Evolutionary conservation across 2,113 vertebrate species (phyloP).

Genomic region (Ceyx margarethae): DNA sequence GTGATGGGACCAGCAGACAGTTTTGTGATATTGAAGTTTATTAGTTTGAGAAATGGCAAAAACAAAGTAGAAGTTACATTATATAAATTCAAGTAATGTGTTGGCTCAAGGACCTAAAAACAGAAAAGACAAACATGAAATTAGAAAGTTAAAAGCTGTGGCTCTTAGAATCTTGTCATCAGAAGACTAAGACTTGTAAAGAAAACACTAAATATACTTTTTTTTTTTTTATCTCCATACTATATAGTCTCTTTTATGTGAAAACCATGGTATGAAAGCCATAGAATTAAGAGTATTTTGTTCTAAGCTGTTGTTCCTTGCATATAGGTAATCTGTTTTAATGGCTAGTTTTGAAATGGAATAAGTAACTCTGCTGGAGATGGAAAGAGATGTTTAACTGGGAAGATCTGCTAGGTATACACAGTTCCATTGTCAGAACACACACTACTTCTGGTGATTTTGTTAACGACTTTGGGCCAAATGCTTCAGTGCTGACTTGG

Average conservation of each 20-base stretch:
- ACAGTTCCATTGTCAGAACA: neutral
- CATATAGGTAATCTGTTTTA: neutral
- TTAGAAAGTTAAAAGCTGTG: neutral
- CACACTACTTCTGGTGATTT: neutral
- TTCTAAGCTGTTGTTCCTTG: neutral
- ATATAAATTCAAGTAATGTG: neutral
- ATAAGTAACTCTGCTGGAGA: neutral
- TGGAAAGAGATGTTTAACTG: neutral
- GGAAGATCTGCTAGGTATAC: neutral
- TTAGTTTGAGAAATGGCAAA: constrained; percentile 7
- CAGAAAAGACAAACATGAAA: constrained; percentile 12
- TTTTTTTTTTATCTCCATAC: fast-evolving
- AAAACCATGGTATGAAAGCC: neutral
- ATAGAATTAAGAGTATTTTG: neutral
- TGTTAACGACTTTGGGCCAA: neutral
- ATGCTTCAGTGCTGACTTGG: neutral
- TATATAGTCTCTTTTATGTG: neutral
- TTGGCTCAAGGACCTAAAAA: constrained; percentile 23
- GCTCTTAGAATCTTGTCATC: neutral
- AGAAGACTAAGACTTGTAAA: neutral
- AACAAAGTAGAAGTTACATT: neutral
- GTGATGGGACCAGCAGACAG: neutral
- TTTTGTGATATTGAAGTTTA: constrained; percentile 41
- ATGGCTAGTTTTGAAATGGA: neutral
- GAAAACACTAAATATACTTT: neutral